Evolutionary conservation across 2,888 invertebrate species (phyloP).

Genomic region (Altica lythri): DNA sequence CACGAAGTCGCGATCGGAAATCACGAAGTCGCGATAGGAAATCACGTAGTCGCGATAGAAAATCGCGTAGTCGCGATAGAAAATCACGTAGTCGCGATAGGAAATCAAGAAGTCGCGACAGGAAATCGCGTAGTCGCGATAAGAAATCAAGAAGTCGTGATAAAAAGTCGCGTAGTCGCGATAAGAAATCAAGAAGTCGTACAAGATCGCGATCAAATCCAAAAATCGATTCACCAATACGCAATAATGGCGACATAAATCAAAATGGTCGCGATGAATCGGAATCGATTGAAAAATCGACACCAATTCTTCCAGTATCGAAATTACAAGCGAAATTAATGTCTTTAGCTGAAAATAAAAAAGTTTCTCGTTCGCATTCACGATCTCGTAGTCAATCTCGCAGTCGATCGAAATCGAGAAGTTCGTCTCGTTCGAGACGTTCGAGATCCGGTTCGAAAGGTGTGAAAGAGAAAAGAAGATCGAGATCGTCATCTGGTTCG

Average conservation of each 20-base stretch:
- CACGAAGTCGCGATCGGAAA: slow-evolving; percentile 33
- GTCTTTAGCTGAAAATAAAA: slow-evolving; percentile 63
- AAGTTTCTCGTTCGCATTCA: slow-evolving; percentile 50
- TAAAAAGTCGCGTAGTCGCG: slow-evolving; percentile 39
- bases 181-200: slow-evolving; percentile 32
- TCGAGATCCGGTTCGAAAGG: slow-evolving; percentile 46
- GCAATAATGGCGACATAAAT: slow-evolving; percentile 55
- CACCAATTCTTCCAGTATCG: slow-evolving; percentile 59
- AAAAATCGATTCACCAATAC: slow-evolving; percentile 47
- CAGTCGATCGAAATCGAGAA: slow-evolving; percentile 45
- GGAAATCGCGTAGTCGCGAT: slow-evolving; percentile 35
- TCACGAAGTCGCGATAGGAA: slow-evolving; percentile 36
- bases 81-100: slow-evolving; percentile 42
- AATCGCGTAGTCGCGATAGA: slow-evolving; percentile 39
- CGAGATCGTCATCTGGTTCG: slow-evolving; percentile 49
- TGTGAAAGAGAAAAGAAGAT: slow-evolving; percentile 39
- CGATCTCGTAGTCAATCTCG: slow-evolving; percentile 50
- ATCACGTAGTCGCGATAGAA: slow-evolving; percentile 37
- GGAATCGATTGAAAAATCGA: slow-evolving; percentile 43
- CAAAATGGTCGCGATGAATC: slow-evolving; percentile 49
- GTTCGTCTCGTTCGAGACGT: slow-evolving; percentile 40
- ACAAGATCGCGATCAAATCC: slow-evolving; percentile 24
- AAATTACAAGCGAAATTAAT: slow-evolving; percentile 67
- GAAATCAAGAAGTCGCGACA: slow-evolving; percentile 39
- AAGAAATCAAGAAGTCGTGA: slow-evolving; percentile 38